These are phyloP conservation scores for Caenorhabditis wallacei DNA, from an alignment of 2,888 invertebrate genomes.

Conservation along the genomic window DNA sequence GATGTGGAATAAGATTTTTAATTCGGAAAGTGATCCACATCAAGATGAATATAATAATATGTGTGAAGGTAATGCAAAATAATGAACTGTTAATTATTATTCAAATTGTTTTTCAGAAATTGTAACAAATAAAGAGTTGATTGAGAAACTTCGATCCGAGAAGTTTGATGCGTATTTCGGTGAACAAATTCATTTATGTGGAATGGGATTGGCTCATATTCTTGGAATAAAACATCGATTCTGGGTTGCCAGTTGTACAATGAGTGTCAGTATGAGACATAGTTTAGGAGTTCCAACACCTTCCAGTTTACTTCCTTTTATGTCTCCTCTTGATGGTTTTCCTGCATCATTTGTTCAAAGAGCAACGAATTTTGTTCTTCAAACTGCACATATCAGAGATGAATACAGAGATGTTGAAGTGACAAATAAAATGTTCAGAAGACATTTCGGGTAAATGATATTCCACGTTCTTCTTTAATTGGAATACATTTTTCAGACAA, in stretches of 20 bases:
- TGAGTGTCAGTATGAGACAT: conserved; percentile 60
- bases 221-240: conserved; percentile 72
- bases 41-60: conserved; percentile 60
- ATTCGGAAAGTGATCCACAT: conserved; percentile 43
- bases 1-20: conserved; percentile 46
- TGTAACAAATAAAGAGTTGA: conserved; percentile 56
- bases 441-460: conserved; percentile 51
- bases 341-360: conserved; percentile 57
- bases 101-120: conserved; percentile 63
- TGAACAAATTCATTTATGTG: conserved; percentile 73
- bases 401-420: conserved; percentile 35
- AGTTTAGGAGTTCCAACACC: conserved; percentile 58
- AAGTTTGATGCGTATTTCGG: conserved; percentile 75
- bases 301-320: conserved; percentile 52
- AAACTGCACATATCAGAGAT: conserved; percentile 41
- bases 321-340: conserved; percentile 39
- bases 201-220: conserved; percentile 68
- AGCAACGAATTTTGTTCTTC: conserved; percentile 37
- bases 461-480: neutral
- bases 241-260: conserved; percentile 71
- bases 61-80: conserved; percentile 43
- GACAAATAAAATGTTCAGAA: conserved; percentile 48
- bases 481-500: conserved; percentile 41
- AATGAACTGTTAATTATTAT: too few species aligned
- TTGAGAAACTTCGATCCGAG: conserved; percentile 66